Percentiles rank a stretch among this genome's conserved stretches.
Evolutionary conservation across 1,140 invertebrate genomes (phyloP).

Genomic region (Macrobrachium nipponense): DNA sequence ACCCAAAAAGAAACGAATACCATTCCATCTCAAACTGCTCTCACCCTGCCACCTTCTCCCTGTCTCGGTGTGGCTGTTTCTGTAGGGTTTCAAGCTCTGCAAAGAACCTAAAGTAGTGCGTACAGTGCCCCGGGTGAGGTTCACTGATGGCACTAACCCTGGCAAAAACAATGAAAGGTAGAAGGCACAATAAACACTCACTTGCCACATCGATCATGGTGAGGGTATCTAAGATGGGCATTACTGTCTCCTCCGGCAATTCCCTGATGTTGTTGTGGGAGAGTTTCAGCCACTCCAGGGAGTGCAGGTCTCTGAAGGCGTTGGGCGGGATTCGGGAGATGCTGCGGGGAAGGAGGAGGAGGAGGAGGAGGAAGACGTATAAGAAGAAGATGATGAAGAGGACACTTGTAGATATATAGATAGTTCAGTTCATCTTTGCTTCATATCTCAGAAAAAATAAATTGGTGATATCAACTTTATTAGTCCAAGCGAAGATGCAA

Average conservation of each 20-base stretch:
- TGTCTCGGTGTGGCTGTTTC: no score
- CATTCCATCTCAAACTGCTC: no score
- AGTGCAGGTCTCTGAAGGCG: conserved; percentile 76
- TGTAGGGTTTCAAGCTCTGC: no score
- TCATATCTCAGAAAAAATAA: no score
- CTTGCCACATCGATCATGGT: conserved; percentile 67
- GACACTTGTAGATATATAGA: neutral
- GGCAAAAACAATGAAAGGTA: neutral
- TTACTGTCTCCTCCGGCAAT: conserved; percentile 87
- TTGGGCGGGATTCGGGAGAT: conserved; percentile 63
- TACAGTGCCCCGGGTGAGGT: no score
- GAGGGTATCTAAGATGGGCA: conserved; percentile 86
- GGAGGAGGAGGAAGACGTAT: neutral
- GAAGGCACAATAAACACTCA: conserved; percentile 7
- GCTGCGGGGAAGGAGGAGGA: conserved; percentile 55
- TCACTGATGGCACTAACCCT: neutral
- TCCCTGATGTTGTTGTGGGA: conserved; percentile 87
- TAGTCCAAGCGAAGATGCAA: no score
- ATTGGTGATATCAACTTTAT: no score
- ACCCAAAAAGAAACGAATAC: no score
- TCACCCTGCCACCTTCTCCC: no score
- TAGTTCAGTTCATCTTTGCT: neutral
- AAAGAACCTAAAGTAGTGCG: no score
- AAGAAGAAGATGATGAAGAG: neutral
- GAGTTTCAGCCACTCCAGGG: conserved; percentile 86